Evolutionary conservation across 2,113 vertebrate species (phyloP).

Genomic region (Rhynchomys soricoides): DNA sequence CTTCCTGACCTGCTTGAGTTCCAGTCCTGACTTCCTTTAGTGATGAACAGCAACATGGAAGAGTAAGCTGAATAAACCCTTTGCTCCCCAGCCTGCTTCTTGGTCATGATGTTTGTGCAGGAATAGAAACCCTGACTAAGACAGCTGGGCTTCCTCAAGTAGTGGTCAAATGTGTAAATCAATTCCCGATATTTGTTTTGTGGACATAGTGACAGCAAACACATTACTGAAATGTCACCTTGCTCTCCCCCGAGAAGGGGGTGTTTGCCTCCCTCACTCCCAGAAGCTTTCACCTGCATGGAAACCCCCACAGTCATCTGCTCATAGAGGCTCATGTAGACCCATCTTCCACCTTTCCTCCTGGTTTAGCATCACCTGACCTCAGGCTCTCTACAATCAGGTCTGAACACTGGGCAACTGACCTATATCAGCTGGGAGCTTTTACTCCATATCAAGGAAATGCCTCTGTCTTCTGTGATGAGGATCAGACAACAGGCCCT

Average conservation of each 20-base stretch:
- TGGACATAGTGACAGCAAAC: constrained; percentile 29
- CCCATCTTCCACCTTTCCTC: not conserved
- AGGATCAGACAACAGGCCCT: not conserved
- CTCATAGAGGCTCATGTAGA: too few relatives aligned
- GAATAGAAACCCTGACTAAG: too few relatives aligned
- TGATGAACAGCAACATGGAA: too few relatives aligned
- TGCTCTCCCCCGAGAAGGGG: not conserved
- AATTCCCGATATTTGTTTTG: not conserved
- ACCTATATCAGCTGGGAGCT: not conserved
- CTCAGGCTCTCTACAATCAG: not conserved
- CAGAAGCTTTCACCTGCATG: not conserved
- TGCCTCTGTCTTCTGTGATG: not conserved
- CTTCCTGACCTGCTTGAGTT: too few relatives aligned
- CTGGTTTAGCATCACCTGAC: not conserved
- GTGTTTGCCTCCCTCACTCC: not conserved
- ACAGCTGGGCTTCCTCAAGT: constrained; percentile 25
- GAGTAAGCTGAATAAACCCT: too few relatives aligned
- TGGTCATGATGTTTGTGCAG: too few relatives aligned
- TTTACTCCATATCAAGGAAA: not conserved
- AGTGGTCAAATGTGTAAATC: not conserved
- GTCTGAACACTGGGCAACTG: not conserved
- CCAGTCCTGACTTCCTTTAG: too few relatives aligned
- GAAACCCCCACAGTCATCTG: not conserved
- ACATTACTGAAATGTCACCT: not conserved
- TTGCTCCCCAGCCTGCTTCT: too few relatives aligned